Evolutionary conservation across 2,888 invertebrate genomes (phyloP).

Genomic region (Drosophila neotestacea): DNA sequence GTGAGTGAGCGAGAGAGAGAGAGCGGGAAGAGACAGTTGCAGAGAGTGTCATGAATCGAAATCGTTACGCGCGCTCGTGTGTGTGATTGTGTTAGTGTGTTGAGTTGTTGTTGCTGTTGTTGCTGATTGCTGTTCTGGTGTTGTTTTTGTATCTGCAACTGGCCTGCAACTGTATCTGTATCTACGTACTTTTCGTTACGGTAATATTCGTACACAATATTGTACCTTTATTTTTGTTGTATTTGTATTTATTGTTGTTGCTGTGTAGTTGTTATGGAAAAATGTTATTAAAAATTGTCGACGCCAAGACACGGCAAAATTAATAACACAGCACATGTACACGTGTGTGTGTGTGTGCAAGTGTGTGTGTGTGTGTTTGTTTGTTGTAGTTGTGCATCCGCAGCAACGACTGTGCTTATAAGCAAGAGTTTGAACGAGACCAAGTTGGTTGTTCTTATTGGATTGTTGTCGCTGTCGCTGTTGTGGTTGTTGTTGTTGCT

Average conservation of each 20-base stretch:
- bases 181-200: constrained; percentile 39
- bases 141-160: constrained; percentile 44
- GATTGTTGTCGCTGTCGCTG: constrained; percentile 45
- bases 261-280: constrained; percentile 26
- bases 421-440: constrained; percentile 59
- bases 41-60: constrained; percentile 46
- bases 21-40: constrained; percentile 9
- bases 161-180: constrained; percentile 38
- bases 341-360: constrained; percentile 2
- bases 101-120: constrained; percentile 24
- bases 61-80: constrained; percentile 42
- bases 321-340: constrained; percentile 41
- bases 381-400: constrained; percentile 22
- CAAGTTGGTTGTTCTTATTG: constrained; percentile 68
- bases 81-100: constrained; percentile 18
- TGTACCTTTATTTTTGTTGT: constrained; percentile 20
- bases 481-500: background rate
- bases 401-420: constrained; percentile 43
- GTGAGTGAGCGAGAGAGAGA: background rate
- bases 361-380: constrained; percentile 5
- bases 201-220: constrained; percentile 49
- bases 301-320: constrained; percentile 54
- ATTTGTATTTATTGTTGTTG: background rate
- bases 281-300: constrained; percentile 55
- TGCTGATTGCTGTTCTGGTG: constrained; percentile 11